phyloP scores from a whole-genome alignment of 1,140 invertebrate species.

The Calosoma granatense region DNA sequence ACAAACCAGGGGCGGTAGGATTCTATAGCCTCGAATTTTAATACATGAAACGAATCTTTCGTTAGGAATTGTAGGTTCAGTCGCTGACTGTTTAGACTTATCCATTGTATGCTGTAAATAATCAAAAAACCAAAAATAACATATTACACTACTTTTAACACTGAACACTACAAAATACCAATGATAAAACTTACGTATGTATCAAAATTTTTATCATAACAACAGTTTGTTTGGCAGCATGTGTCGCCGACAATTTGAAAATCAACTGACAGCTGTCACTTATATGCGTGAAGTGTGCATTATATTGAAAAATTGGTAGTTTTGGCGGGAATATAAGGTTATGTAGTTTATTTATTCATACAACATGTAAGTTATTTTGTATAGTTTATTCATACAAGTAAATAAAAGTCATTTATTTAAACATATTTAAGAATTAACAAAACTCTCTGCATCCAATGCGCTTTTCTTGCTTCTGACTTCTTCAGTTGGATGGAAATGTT shows the following conservation, averaged over 20 bases:
- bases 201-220: not conserved
- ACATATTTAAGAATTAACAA: not conserved
- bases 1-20: conserved; percentile 51
- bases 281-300: not conserved
- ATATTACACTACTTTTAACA: not conserved
- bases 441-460: conserved; percentile 31
- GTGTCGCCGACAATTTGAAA: not conserved
- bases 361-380: not conserved
- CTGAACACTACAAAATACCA: not conserved
- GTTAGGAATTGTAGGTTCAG: not conserved
- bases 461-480: conserved; percentile 43
- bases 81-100: not conserved
- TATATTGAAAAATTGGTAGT: too few relatives aligned
- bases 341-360: not conserved
- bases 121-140: not conserved
- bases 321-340: not conserved
- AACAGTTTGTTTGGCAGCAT: not conserved
- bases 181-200: not conserved
- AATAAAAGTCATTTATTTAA: too few relatives aligned
- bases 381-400: too few relatives aligned
- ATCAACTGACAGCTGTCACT: not conserved
- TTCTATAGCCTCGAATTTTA: conserved; percentile 47
- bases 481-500: conserved; percentile 46
- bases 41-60: conserved; percentile 41
- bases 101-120: not conserved